Base-by-base conservation (phyloP, 2,113 vertebrate species). In the Cyprinus carpio region DNA sequence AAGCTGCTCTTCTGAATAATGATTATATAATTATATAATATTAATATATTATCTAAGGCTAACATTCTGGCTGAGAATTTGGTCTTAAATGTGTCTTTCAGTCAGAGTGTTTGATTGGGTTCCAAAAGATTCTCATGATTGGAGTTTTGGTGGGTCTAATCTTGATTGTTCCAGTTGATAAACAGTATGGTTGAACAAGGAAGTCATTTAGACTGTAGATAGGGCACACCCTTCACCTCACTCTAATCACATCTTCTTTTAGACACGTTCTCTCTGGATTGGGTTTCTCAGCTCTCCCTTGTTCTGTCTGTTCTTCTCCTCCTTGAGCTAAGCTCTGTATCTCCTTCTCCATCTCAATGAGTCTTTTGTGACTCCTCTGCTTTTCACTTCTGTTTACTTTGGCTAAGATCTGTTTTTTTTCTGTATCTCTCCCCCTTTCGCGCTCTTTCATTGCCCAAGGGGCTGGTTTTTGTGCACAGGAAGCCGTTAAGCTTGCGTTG, bases 311-410 rank as follows among this genome's bases (percentile, higher is more conserved):
- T 29, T 65, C 58, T 46, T 49, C 20, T 81, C 80, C 31, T 77
- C 29, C 27, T 11, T 81, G 40, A 62, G 37, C n/a, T 34, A 78
- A 84, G 85, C 83, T 88, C 37, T 0, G 75, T 27, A 15, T 75
- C 84, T 67, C 79, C 58, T 62, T 74, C 84, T 74, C 72, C 0
- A 85, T 85, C 83, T 74, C 88, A 65, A 54, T 58, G 31, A 81
- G 77, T 92, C 91, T 90, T 87, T 90, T 91, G 87, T 90, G 86
- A 84, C 82, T 46, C 85, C 67, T 65, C 65, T 60, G 43, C 31
- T 81, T 51, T 34, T 74, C 60, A 49, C 34, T 67, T 31, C n/a
- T 87, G 83, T 88, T 84, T 88, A 87, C 58, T 82, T 84, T 78
- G 77, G 54, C 85, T 69, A 78, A 82, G 84, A 31, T 87, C 34